Percentiles rank a stretch among this genome's conserved stretches.
Conservation (phyloP, 2,113 vertebrate genomes). For the Donacobius atricapilla region DNA sequence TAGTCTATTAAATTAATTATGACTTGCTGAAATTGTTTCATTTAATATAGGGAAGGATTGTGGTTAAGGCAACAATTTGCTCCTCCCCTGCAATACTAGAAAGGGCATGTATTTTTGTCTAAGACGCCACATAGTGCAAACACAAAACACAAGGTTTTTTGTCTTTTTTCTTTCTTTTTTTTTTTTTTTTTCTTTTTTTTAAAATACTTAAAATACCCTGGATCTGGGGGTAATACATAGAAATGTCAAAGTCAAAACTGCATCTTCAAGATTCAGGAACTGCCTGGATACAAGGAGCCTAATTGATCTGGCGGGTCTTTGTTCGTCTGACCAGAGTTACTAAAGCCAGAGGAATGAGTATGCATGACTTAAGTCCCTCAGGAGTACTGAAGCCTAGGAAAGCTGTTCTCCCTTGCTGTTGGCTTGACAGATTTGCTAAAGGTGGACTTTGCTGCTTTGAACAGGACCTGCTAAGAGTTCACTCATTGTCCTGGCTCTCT, state of each 20-base stretch:
- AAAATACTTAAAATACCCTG: not conserved
- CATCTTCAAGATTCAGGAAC: not conserved
- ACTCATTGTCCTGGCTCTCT: not conserved
- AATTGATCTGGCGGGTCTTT: not conserved
- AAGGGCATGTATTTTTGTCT: not conserved
- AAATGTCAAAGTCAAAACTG: not conserved
- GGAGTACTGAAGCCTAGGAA: not conserved
- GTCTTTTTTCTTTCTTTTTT: not conserved
- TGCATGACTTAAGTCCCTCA: not conserved
- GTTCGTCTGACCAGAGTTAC: not conserved
- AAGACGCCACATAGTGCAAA: not conserved
- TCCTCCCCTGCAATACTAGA: not conserved
- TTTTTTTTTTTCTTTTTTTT: too few species aligned
- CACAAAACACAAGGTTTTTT: not conserved
- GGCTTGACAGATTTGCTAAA: not conserved
- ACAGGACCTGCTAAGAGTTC: not conserved
- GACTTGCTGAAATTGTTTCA: not conserved
- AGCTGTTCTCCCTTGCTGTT: not conserved
- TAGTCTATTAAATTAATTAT: not conserved
- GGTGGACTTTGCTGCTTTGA: accelerated
- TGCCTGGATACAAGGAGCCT: not conserved
- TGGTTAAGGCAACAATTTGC: not conserved
- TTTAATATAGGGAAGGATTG: not conserved
- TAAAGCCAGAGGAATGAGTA: not conserved
- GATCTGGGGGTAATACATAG: not conserved